A percentile compares a stretch with the other conserved stretches of the same genome.
phyloP scores from a whole-genome alignment of 2,888 invertebrate genomes.

The Aphidius colemani region DNA sequence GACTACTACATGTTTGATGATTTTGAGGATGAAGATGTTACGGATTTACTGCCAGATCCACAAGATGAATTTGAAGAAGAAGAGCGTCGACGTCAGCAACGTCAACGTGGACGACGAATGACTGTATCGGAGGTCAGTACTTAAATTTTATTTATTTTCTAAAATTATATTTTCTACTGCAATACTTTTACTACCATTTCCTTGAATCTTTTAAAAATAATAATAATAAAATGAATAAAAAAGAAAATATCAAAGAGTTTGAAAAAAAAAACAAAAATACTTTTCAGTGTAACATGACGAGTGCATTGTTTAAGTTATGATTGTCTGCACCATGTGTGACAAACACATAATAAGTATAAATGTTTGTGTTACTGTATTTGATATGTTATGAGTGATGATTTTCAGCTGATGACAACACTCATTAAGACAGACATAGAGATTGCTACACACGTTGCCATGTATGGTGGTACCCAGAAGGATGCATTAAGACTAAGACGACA shows the following conservation, averaged over 20 bases:
- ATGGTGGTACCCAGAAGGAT: constrained; percentile 57
- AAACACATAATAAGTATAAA: neutral
- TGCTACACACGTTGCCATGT: constrained; percentile 62
- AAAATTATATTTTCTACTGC: neutral
- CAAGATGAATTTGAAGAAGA: constrained; percentile 66
- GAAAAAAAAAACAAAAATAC: neutral
- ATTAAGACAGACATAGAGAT: constrained; percentile 76
- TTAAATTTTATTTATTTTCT: neutral
- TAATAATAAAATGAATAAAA: neutral
- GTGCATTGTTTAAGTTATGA: neutral
- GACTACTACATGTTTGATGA: constrained; percentile 99
- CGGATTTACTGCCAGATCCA: constrained; percentile 66
- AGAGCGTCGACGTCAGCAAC: constrained; percentile 55
- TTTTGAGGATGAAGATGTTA: constrained; percentile 72
- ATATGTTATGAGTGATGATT: constrained; percentile 35
- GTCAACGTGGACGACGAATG: constrained; percentile 58
- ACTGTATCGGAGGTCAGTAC: constrained; percentile 56
- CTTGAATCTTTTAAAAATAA: constrained; percentile 4
- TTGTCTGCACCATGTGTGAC: neutral
- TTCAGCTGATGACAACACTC: constrained; percentile 76
- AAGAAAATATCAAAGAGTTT: neutral
- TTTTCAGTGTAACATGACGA: neutral
- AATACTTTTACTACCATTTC: neutral
- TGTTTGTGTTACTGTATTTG: neutral
- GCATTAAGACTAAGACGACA: constrained; percentile 56